Percentiles rank a stretch among this genome's conserved stretches.
phyloP scores from a whole-genome alignment of 2,888 invertebrate species.

The Drosophila mercatorum region DNA sequence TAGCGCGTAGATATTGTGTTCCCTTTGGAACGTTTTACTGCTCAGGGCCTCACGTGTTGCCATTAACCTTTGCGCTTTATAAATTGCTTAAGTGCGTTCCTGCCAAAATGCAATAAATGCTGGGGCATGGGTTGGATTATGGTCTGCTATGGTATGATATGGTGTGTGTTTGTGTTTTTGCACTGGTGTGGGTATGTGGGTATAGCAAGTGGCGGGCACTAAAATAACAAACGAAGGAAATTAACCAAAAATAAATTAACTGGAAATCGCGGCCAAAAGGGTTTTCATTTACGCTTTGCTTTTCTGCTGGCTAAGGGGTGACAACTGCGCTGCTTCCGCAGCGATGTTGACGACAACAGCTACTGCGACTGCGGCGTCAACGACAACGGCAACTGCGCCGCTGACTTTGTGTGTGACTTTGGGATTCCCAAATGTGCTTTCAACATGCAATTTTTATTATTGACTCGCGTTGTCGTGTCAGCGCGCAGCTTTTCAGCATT shows the following conservation, averaged over 20 bases:
- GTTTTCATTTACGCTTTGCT: slow-evolving; percentile 59
- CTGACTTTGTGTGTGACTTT: slow-evolving; percentile 65
- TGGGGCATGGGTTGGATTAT: slow-evolving; percentile 46
- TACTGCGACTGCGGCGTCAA: slow-evolving; percentile 7
- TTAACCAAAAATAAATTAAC: slow-evolving; percentile 80
- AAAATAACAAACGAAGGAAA: slow-evolving; percentile 76
- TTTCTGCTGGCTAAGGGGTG: slow-evolving; percentile 50
- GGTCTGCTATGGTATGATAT: slow-evolving; percentile 21
- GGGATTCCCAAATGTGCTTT: slow-evolving; percentile 77
- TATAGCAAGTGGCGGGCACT: slow-evolving; percentile 59
- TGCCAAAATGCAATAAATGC: slow-evolving; percentile 74
- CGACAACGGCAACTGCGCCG: slow-evolving; percentile 16
- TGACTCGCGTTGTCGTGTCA: slow-evolving; percentile 76
- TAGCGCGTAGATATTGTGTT: slow-evolving; percentile 4
- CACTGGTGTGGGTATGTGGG: slow-evolving; percentile 8
- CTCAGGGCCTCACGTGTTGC: slow-evolving; percentile 26
- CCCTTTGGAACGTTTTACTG: slow-evolving; percentile 34
- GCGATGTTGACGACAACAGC: slow-evolving; percentile 9
- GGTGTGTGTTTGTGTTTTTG: not conserved
- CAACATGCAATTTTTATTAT: slow-evolving; percentile 80
- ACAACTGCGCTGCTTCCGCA: slow-evolving; percentile 66
- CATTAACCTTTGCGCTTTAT: slow-evolving; percentile 43
- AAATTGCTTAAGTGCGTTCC: slow-evolving; percentile 57
- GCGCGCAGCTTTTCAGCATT: slow-evolving; percentile 74
- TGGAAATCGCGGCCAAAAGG: slow-evolving; percentile 71